Evolutionary conservation across 2,888 invertebrate species (phyloP), one percentile per base, ranked within the genome.

Genomic region (Perithous albicinctus): DNA sequence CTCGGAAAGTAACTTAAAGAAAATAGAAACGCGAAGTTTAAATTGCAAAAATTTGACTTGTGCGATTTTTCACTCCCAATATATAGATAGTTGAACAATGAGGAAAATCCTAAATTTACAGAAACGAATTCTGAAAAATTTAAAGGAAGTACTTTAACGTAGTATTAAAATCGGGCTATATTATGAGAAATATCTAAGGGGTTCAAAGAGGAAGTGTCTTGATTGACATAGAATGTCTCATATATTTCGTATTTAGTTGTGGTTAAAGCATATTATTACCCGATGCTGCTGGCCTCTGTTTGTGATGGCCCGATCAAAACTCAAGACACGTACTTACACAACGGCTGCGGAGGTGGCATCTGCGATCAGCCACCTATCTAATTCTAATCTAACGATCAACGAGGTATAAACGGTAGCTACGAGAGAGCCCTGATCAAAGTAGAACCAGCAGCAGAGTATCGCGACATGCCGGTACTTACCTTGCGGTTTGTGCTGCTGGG

Each of bases 321-420:
- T 32, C 66, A 10, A 72, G 74, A 63, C 59, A 54, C 67, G 72
- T 77, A 43, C 41, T 46, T 23, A n/a, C 43, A 20, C 48, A 15
- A 18, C 23, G 23, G 20, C 38, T 41, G 64, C 20, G 61, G 51
- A 43, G 51, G 64, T 63, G 66, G 66, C 78, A 38, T 69, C 69
- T 12, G 69, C 77, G 63, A 69, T 78, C 59, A 64, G 32, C 35
- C 51, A 48, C 32, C 75, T 72, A 76, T 80, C 80, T 29, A 43
- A 5, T 66, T 59, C 23, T 56, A 23, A 78, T 81, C 75, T 75
- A 61, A 78, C 82, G 75, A 73, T 66, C 38, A 41, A 20, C 61
- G 32, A 26, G 56, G 64, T 72, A 79, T 83, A 86, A 88, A 86
- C 87, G 87, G 86, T 86, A 86, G 87, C 84, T 85, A 86, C 82